phyloP scores from a whole-genome alignment of 2,113 vertebrate species.

The Ondatra zibethicus region DNA sequence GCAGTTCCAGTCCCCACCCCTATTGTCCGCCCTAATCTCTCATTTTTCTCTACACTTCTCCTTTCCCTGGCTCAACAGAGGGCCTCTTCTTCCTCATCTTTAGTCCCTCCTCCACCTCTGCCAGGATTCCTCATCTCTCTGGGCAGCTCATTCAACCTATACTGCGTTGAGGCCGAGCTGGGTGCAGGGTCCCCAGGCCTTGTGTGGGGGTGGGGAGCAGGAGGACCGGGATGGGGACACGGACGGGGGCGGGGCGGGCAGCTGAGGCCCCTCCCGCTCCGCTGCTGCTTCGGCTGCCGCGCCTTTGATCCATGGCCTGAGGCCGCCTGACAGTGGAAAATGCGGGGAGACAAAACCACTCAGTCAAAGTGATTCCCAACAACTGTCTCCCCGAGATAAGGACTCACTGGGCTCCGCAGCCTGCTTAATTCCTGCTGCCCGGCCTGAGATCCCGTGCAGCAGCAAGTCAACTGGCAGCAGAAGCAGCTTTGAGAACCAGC shows the following conservation, averaged over 20 bases:
- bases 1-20: not conserved
- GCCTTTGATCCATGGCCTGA: conserved; percentile 99
- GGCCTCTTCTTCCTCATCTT: not conserved
- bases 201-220: not conserved
- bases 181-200: not conserved
- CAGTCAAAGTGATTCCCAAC: conserved; percentile 99
- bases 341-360: conserved; percentile 94
- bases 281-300: conserved; percentile 62
- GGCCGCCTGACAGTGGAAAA: conserved; percentile 95
- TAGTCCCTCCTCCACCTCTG: not conserved
- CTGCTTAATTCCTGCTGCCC: conserved; percentile 87
- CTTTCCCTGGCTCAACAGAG: not conserved
- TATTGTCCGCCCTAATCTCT: not conserved
- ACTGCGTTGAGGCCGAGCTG: not conserved
- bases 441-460: conserved; percentile 29
- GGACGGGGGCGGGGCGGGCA: not conserved
- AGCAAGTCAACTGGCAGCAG: not conserved
- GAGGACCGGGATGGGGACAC: not conserved
- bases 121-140: not conserved
- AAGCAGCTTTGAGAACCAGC: not conserved
- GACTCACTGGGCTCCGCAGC: conserved; percentile 87
- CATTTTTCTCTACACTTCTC: not conserved
- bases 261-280: conserved; percentile 25
- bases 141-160: not conserved
- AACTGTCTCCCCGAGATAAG: conserved; percentile 99